Conservation (phyloP, 2,797 vertebrate species). For the Catharus ustulatus region DNA sequence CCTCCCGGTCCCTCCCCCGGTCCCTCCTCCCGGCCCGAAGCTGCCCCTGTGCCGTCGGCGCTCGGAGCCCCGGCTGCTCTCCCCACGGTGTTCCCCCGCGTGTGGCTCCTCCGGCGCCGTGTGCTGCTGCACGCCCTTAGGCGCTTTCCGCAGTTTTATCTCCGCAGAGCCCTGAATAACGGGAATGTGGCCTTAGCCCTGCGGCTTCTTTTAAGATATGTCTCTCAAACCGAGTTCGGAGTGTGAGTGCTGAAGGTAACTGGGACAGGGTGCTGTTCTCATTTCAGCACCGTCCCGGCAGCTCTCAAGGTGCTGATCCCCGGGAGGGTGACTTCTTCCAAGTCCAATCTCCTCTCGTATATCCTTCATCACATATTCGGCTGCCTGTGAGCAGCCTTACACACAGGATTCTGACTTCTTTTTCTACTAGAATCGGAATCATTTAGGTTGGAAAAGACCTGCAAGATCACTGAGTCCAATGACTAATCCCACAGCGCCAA, state of each 20-base stretch:
- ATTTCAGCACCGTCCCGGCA: neutral
- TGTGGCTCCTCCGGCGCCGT: too few species aligned
- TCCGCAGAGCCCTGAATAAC: too few species aligned
- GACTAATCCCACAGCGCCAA: neutral
- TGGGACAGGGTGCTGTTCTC: neutral
- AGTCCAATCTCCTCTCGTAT: neutral
- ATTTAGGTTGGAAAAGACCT: neutral
- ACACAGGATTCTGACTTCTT: rapidly evolving
- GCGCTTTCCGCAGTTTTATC: too few species aligned
- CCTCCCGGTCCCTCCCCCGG: neutral
- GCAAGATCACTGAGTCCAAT: neutral
- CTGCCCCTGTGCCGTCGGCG: too few species aligned
- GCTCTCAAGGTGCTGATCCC: neutral
- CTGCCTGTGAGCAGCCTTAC: neutral
- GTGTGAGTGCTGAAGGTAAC: rapidly evolving
- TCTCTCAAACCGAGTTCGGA: neutral
- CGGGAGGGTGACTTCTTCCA: neutral
- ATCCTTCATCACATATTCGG: neutral
- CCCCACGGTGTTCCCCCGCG: too few species aligned
- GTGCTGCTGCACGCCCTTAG: too few species aligned
- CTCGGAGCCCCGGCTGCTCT: too few species aligned
- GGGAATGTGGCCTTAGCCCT: too few species aligned
- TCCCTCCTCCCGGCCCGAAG: too few species aligned
- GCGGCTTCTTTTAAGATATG: too few species aligned
- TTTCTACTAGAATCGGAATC: neutral